Base-by-base conservation (phyloP, 2,888 invertebrate species). In the Cheilosia grossa region DNA sequence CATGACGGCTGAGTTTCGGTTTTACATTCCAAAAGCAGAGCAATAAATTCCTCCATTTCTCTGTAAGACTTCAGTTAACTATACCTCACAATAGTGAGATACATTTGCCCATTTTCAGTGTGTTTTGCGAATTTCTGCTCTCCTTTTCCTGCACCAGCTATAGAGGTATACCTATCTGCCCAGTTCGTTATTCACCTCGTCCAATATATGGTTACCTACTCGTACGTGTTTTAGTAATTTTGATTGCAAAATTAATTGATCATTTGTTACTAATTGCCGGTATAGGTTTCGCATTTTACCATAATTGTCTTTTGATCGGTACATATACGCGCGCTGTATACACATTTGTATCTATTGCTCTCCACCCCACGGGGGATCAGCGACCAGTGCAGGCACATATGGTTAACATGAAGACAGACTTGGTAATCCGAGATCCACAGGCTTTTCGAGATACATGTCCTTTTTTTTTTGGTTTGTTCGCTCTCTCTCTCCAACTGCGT, bases 241-340 rank as follows among this genome's bases (percentile, higher is more conserved):
- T 90, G 90, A 89, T 90, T 90, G 89, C 89, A 90, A 90, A 90
- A 90, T 90, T 90, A 90, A 90, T 90, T 90, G 90, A 89, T 90
- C 90, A 90, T 90, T 90, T 90, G 90, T 90, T 88, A 89, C 89
- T 90, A 90, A 90, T 90, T 90, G 90, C 88, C 88, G 88, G 90
- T 89, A 90, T 90, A 89, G 89, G 90, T 89, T 89, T 90, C 89
- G 89, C 89, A 81, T 81, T 85, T 85, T 75, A 85, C 85, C 85
- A 85, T 85, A 85, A 85, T 81, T 81, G 85, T 85, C 67, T 83
- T 69, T 63, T 70, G 70, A 24, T 70, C 79, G 61, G 59, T 64
- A 42, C 42, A 66, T 67, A 37, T 75, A 56, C 53, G 47, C 24
- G 58, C 59, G 61, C 37, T 10, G 37, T 37, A 61, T 78, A 58